Conservation (phyloP, 2,113 vertebrate species). For the Sturnus vulgaris region DNA sequence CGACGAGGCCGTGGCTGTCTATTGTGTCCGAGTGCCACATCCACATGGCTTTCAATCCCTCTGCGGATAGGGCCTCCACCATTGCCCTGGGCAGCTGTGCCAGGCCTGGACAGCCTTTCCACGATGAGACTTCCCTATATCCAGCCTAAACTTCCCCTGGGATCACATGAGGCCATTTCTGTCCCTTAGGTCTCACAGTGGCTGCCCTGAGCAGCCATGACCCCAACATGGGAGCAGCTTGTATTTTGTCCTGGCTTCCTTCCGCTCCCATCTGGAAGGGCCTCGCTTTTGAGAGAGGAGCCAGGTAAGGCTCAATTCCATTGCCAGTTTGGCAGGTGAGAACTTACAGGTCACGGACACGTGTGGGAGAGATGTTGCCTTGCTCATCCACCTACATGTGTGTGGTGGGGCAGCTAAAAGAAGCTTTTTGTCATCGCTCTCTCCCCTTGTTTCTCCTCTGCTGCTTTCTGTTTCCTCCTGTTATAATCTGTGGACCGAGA, state of each 20-base stretch:
- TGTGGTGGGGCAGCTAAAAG: background rate
- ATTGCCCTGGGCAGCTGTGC: too few relatives aligned
- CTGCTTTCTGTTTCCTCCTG: background rate
- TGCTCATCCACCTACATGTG: background rate
- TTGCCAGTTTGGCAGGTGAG: background rate
- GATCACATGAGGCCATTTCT: too few relatives aligned
- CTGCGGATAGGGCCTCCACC: too few relatives aligned
- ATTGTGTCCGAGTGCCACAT: too few relatives aligned
- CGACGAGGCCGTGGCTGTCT: too few relatives aligned
- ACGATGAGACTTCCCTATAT: too few relatives aligned
- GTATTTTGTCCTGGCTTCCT: constrained; percentile 82
- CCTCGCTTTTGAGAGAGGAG: constrained; percentile 83
- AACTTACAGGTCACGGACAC: background rate
- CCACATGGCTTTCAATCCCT: too few relatives aligned
- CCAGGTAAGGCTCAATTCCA: constrained; percentile 72
- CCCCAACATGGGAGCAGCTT: constrained; percentile 81
- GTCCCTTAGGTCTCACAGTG: constrained; percentile 79
- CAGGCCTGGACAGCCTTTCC: too few relatives aligned
- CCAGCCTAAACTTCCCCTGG: too few relatives aligned
- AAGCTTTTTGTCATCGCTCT: background rate
- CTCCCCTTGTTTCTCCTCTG: background rate
- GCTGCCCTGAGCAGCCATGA: constrained; percentile 92
- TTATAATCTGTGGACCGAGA: background rate
- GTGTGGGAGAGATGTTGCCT: background rate
- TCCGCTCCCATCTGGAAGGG: constrained; percentile 86